Evolutionary conservation across 2,113 vertebrate genomes (phyloP).

Genomic region (Amphiprion ocellaris): DNA sequence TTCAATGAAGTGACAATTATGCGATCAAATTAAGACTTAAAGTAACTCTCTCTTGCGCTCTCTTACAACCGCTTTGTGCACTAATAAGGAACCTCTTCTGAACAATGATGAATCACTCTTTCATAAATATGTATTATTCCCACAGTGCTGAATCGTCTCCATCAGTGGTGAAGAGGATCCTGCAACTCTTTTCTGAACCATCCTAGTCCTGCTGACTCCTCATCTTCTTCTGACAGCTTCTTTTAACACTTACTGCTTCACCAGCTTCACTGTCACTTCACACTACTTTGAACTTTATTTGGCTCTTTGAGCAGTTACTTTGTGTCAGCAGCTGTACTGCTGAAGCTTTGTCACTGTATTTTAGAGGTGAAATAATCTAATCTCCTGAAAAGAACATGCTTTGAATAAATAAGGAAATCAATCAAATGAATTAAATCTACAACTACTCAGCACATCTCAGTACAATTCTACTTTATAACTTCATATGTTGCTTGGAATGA

Average conservation of each 20-base stretch:
- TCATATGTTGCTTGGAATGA: no score
- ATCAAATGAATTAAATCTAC: not conserved
- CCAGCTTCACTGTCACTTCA: conserved; percentile 10
- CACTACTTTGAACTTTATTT: conserved; percentile 19
- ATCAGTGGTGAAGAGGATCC: not conserved
- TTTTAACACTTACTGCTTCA: not conserved
- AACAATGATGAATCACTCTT: not conserved
- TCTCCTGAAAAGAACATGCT: not conserved
- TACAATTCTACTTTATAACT: no score
- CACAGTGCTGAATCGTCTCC: conserved; percentile 1
- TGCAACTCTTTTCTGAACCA: conserved; percentile 13
- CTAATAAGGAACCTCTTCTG: not conserved
- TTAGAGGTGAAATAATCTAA: conserved; percentile 3
- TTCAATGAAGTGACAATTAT: no score
- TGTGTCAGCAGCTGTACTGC: not conserved
- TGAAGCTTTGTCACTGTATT: not conserved
- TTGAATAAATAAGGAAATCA: not conserved
- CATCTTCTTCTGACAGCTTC: conserved; percentile 23
- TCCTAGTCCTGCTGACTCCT: conserved; percentile 12
- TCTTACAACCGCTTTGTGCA: not conserved
- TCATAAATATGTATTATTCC: conserved; percentile 4
- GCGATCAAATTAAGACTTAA: no score
- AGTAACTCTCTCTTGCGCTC: not conserved
- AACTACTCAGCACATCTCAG: no score
- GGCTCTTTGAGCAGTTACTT: conserved; percentile 12